Evolutionary conservation across 1,140 invertebrate genomes (phyloP), one percentile per base, ranked within the genome.

Genomic region (Drosophila rhopaloa): DNA sequence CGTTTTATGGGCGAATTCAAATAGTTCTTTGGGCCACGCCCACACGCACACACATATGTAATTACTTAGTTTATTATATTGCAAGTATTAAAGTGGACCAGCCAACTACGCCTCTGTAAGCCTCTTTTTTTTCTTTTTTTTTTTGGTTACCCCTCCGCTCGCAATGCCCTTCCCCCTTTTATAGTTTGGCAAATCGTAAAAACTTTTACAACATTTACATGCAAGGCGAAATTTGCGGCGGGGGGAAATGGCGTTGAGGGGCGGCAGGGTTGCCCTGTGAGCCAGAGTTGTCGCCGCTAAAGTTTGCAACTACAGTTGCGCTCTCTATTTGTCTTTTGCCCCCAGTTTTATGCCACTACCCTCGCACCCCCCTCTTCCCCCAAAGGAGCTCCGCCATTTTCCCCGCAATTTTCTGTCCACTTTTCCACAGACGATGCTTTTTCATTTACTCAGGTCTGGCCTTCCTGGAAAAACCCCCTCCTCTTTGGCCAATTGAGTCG

Each of bases 61-160:
- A 86, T 86, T 86, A 86, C 83, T 88, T 86, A 83, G 83, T 86
- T 86, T 86, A 86, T 86, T 86, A 86, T 86, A 86, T 88, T 88
- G 83, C 78, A 82, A 86, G 82, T 86, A 77, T 79, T 74, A 35
- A 56, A 53, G 47, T 58, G 61, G 72, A 59, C 46, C 47, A 32
- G 47, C 47, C 24, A 50, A 50, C 47, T 50, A 50, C 13, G 46
- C 46, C 16, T n/a, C 46, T 29, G 46, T 48, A n/a, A 48, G 24
- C 46, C 46, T 24, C 24, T 7, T 16, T 46, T 46, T 46, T 11
- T 6, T 16, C 27, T 47, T 47, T 48, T 27, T 48, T 35, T 37
- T 35, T 37, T 11, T n/a, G n/a, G 29, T 13, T 9, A 4, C 41
- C 58, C 38, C 13, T n/a, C 53, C 27, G 1, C 14, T 14, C 19